These are phyloP conservation scores for Alligator sinensis DNA, from an alignment of 2,113 vertebrate genomes.

Conservation along the genomic window DNA sequence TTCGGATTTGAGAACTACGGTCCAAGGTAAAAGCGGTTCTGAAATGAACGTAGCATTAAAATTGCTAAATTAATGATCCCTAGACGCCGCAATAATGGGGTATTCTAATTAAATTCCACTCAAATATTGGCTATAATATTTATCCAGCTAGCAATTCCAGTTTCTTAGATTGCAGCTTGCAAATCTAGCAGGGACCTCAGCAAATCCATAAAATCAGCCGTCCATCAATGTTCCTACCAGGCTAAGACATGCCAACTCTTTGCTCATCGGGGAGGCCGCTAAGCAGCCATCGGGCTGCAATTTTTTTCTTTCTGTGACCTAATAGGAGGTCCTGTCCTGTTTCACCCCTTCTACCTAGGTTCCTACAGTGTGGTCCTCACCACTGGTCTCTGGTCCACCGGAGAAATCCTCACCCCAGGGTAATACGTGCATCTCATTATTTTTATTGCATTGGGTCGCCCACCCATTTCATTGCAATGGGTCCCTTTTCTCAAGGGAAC, in stretches of 20 bases:
- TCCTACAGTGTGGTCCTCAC: fast-evolving
- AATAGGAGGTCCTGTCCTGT: too few species aligned
- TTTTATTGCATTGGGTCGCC: too few species aligned
- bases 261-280: too few species aligned
- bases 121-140: not conserved
- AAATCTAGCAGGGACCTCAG: not conserved
- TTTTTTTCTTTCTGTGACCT: too few species aligned
- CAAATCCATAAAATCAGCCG: not conserved
- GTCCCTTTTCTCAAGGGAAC: too few species aligned
- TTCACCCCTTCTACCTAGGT: not conserved
- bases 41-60: not conserved
- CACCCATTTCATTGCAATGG: too few species aligned
- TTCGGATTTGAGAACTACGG: not conserved
- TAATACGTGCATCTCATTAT: too few species aligned
- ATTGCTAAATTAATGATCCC: not conserved
- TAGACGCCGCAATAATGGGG: not conserved
- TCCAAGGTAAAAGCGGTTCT: not conserved
- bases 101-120: not conserved
- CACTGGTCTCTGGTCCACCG: too few species aligned
- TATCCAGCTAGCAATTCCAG: too few species aligned
- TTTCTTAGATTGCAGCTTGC: not conserved
- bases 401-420: not conserved
- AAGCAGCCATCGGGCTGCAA: too few species aligned
- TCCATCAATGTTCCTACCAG: too few species aligned
- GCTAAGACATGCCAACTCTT: too few species aligned